phyloP scores from a whole-genome alignment of 2,888 invertebrate genomes.

The Thumatha senex region DNA sequence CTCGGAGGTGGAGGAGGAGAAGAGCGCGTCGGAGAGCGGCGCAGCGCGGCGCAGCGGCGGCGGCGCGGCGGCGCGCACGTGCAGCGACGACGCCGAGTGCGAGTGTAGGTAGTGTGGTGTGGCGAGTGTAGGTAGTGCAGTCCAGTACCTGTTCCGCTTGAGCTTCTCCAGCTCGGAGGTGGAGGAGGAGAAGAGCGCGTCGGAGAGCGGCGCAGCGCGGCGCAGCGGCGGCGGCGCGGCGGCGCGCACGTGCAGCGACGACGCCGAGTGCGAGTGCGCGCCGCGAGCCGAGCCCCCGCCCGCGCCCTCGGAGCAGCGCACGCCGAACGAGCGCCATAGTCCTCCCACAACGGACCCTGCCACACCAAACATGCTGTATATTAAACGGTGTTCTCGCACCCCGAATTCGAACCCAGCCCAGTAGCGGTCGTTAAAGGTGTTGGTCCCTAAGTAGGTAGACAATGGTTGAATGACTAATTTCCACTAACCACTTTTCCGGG shows the following conservation, averaged over 20 bases:
- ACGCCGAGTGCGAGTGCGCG: constrained; percentile 37
- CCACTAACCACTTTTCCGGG: too few species aligned
- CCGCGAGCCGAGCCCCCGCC: constrained; percentile 10
- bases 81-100: constrained; percentile 42
- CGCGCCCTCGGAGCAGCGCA: constrained; percentile 21
- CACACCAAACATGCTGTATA: background rate
- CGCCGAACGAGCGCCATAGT: constrained; percentile 30
- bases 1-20: constrained; percentile 65
- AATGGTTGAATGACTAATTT: too few species aligned
- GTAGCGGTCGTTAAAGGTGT: too few species aligned
- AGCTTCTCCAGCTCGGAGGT: constrained; percentile 68
- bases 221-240: constrained; percentile 23
- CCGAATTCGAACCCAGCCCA: too few species aligned
- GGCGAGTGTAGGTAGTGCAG: constrained; percentile 28
- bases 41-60: constrained; percentile 30
- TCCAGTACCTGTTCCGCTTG: constrained; percentile 53
- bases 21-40: constrained; percentile 51
- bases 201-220: constrained; percentile 44
- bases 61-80: constrained; percentile 37
- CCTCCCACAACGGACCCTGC: constrained; percentile 30
- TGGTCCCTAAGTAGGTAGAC: too few species aligned
- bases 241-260: constrained; percentile 45
- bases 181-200: constrained; percentile 57
- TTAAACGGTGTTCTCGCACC: too few species aligned
- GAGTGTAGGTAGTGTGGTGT: background rate